phyloP scores from a whole-genome alignment of 2,113 vertebrate genomes.

The Phyllostomus discolor region DNA sequence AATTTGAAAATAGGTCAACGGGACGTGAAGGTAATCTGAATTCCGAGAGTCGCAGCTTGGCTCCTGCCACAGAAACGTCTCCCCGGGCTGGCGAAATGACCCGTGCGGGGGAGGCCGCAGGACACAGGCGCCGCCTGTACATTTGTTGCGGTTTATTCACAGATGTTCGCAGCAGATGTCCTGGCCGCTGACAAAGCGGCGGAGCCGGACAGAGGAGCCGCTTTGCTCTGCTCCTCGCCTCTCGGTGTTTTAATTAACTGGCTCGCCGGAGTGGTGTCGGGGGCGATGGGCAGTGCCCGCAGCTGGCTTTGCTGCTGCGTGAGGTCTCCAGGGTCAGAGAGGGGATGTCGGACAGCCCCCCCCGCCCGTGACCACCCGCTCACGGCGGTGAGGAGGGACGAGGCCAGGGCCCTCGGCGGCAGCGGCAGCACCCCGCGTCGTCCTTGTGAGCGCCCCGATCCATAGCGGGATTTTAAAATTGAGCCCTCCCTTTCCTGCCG shows the following conservation, averaged over 20 bases:
- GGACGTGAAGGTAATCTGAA: slow-evolving; percentile 58
- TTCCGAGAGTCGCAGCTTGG: background rate
- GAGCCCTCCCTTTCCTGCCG: background rate
- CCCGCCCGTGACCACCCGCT: accelerated
- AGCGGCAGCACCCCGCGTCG: background rate
- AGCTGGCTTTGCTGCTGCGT: background rate
- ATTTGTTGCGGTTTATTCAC: slow-evolving; percentile 56
- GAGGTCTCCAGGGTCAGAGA: background rate
- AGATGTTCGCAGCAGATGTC: slow-evolving; percentile 78
- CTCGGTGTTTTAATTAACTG: slow-evolving; percentile 23
- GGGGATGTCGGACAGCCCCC: background rate
- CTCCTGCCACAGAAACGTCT: background rate
- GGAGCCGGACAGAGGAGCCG: background rate
- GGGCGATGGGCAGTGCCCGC: background rate
- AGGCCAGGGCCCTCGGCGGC: accelerated
- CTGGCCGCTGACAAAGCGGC: background rate
- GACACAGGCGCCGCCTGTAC: slow-evolving; percentile 50
- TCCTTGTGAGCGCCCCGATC: background rate
- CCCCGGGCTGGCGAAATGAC: slow-evolving; percentile 52
- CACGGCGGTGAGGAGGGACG: accelerated
- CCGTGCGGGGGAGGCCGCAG: slow-evolving; percentile 48
- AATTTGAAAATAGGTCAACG: slow-evolving; percentile 67
- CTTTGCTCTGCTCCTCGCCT: background rate
- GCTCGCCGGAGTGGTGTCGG: background rate
- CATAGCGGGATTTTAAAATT: background rate